phyloP scores from a whole-genome alignment of 2,113 vertebrate species.

The Lepidothrix coronata region DNA sequence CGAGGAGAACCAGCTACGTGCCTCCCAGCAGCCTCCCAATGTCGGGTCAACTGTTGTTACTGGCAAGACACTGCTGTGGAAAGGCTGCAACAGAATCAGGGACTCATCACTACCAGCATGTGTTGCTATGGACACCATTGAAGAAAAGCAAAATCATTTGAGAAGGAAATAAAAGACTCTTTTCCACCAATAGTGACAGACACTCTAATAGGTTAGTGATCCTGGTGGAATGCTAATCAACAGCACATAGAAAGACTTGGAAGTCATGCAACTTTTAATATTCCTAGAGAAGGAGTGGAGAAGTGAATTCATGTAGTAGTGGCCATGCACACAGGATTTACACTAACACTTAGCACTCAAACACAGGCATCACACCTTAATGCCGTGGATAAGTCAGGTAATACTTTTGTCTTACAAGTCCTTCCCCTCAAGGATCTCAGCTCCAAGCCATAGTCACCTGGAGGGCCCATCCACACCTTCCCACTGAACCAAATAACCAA shows the following conservation, averaged over 20 bases:
- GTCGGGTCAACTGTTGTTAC: constrained; percentile 44
- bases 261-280: constrained; percentile 27
- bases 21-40: constrained; percentile 13
- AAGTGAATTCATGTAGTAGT: not conserved
- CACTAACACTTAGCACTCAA: not conserved
- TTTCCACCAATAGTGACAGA: constrained; percentile 44
- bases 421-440: not conserved
- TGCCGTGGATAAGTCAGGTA: not conserved
- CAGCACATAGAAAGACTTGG: constrained; percentile 28
- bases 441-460: not conserved
- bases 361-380: not conserved
- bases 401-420: not conserved
- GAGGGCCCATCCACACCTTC: not conserved
- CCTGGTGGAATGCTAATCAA: constrained; percentile 63
- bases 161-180: constrained; percentile 58
- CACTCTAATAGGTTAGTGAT: constrained; percentile 53
- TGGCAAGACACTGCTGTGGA: constrained; percentile 50
- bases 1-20: constrained; percentile 16
- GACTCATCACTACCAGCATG: constrained; percentile 56
- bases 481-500: not conserved
- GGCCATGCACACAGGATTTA: not conserved
- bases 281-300: not conserved
- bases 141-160: constrained; percentile 67
- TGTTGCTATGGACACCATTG: constrained; percentile 64
- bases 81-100: constrained; percentile 37